Conservation (phyloP, 2,113 vertebrate genomes). For the Ochotona curzoniae region DNA sequence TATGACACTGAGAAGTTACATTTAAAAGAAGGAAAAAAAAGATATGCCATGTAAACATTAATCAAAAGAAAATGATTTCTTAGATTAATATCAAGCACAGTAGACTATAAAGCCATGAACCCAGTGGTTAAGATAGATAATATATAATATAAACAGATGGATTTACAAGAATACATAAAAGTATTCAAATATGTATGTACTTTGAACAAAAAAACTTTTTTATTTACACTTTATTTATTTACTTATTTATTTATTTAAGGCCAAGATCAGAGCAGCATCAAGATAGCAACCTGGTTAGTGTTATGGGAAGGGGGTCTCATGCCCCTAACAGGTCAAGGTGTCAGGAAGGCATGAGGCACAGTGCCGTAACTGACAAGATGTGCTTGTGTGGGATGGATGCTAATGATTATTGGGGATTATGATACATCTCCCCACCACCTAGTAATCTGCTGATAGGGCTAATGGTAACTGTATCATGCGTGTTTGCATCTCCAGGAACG, state of each 20-base stretch:
- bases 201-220: no score
- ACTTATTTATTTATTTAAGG: no score
- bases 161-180: neutral
- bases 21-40: neutral
- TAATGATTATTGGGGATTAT: neutral
- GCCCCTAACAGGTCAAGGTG: neutral
- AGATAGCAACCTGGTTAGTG: neutral
- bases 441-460: neutral
- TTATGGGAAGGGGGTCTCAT: no score
- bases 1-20: neutral
- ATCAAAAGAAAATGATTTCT: neutral
- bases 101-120: neutral
- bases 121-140: neutral
- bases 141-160: neutral
- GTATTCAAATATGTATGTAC: neutral
- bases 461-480: neutral
- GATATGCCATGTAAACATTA: neutral
- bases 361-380: neutral
- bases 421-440: neutral
- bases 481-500: neutral
- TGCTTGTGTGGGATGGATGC: neutral
- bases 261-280: neutral
- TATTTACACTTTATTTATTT: no score
- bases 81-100: neutral
- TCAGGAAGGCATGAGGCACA: neutral